Conservation (phyloP, 2,113 vertebrate genomes). For the Ramphastos sulfuratus region DNA sequence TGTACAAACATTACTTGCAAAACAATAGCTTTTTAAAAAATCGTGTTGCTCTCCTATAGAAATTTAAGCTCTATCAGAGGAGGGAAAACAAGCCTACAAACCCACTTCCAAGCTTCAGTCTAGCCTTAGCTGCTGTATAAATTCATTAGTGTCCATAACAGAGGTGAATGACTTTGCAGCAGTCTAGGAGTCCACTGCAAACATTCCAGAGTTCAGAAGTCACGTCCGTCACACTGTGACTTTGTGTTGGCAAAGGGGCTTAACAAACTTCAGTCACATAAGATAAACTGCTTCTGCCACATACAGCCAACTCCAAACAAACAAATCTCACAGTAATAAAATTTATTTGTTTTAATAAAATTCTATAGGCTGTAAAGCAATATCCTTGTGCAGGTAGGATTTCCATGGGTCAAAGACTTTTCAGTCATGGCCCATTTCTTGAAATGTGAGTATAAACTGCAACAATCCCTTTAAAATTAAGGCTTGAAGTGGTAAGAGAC, state of each 20-base stretch:
- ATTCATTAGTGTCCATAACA: constrained; percentile 37
- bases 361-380: constrained; percentile 55
- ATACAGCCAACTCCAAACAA: constrained; percentile 39
- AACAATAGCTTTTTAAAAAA: background rate
- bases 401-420: constrained; percentile 53
- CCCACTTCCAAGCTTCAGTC: background rate
- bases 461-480: constrained; percentile 43
- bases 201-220: constrained; percentile 37
- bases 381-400: constrained; percentile 42
- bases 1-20: background rate
- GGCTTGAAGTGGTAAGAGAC: background rate
- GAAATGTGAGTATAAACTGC: constrained; percentile 15
- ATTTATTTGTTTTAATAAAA: constrained; percentile 57
- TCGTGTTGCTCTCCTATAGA: background rate
- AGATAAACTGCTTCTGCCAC: constrained; percentile 48
- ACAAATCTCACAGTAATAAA: constrained; percentile 26
- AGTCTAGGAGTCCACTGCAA: background rate
- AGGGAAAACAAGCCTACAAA: background rate
- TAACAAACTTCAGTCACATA: background rate
- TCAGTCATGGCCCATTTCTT: constrained; percentile 43
- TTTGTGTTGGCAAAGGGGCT: background rate
- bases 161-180: constrained; percentile 30
- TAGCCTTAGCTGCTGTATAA: constrained; percentile 25
- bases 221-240: background rate
- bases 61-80: background rate